A percentile compares a stretch with the other conserved stretches of the same genome.
Conservation (phyloP, 2,113 vertebrate species). For the Himantopus leucocephalus region DNA sequence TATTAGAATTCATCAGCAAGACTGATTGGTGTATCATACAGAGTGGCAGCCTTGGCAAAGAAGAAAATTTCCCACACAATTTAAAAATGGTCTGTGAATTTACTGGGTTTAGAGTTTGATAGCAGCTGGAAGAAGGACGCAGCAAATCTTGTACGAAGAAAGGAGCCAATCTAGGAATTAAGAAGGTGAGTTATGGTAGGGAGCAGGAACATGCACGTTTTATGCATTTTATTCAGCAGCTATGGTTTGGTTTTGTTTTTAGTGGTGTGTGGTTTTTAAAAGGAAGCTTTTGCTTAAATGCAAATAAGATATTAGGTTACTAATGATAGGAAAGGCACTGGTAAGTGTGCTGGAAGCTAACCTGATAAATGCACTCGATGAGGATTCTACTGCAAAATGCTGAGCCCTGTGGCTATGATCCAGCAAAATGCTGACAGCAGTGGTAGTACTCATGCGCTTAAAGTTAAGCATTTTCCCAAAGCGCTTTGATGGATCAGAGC, state of each 20-base stretch:
- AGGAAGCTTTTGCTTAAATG: conserved; percentile 49
- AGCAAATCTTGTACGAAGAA: conserved; percentile 4
- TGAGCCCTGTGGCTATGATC: neutral
- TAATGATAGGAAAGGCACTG: neutral
- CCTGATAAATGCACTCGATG: neutral
- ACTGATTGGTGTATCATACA: conserved; percentile 11
- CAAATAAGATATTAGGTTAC: neutral
- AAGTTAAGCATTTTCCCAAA: conserved; percentile 22
- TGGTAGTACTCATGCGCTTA: neutral
- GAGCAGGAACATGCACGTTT: neutral
- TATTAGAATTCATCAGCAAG: conserved; percentile 47
- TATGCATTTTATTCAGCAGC: neutral
- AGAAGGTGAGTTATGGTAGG: neutral
- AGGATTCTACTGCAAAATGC: neutral
- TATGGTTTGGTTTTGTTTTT: neutral
- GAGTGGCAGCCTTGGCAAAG: conserved; percentile 25
- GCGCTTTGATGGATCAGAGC: neutral
- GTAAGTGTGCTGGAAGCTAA: neutral
- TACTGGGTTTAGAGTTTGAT: neutral
- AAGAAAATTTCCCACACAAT: conserved; percentile 11
- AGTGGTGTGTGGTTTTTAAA: neutral
- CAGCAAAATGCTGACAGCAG: neutral
- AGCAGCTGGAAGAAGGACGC: neutral
- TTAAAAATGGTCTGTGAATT: conserved; percentile 21
- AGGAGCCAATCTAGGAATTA: neutral